phyloP scores from a whole-genome alignment of 1,140 invertebrate species.

The Gyrodactylus bullatarudis region DNA sequence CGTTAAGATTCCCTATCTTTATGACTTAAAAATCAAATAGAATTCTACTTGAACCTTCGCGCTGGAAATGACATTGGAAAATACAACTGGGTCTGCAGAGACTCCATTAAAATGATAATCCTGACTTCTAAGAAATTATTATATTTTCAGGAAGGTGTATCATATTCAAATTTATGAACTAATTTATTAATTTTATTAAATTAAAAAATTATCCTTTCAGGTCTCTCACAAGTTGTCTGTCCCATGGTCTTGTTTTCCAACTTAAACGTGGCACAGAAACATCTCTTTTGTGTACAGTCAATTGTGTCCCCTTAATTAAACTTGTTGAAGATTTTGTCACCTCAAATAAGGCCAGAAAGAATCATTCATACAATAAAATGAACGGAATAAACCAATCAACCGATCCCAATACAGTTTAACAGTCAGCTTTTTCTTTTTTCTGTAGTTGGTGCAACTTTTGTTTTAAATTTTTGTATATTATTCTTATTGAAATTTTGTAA shows the following conservation, averaged over 20 bases:
- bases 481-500: too few relatives aligned
- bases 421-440: too few relatives aligned
- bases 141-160: not conserved
- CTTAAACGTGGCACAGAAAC: not conserved
- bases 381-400: not conserved
- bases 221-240: not conserved
- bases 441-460: too few relatives aligned
- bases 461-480: too few relatives aligned
- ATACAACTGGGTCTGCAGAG: too few relatives aligned
- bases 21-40: too few relatives aligned
- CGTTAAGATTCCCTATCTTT: too few relatives aligned
- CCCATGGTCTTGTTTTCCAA: not conserved
- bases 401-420: not conserved
- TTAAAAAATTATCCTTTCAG: not conserved
- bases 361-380: not conserved
- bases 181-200: not conserved
- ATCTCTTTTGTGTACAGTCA: not conserved
- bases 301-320: not conserved
- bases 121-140: too few relatives aligned
- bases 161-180: not conserved
- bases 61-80: too few relatives aligned
- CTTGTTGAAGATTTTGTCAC: not conserved
- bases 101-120: too few relatives aligned
- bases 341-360: not conserved
- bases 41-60: too few relatives aligned